These are phyloP conservation scores for Parus major DNA, from an alignment of 2,113 vertebrate genomes.

Conservation along the genomic window DNA sequence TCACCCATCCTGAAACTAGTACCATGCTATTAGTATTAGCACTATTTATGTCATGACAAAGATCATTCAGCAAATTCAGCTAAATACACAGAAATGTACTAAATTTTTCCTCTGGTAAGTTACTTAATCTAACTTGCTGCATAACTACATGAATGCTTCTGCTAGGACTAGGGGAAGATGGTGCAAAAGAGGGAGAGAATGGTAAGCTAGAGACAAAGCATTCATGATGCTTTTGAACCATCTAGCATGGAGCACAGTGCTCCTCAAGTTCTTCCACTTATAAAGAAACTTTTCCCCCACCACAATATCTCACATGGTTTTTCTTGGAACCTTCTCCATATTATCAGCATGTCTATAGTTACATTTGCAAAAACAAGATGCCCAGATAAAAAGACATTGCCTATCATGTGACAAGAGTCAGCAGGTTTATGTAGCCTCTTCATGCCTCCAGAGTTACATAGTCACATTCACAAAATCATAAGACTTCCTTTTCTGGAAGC, in stretches of 20 bases:
- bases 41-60: background rate
- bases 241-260: background rate
- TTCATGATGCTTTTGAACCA: background rate
- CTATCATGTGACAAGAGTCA: background rate
- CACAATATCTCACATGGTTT: background rate
- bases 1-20: background rate
- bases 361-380: background rate
- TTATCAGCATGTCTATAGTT: background rate
- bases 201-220: background rate
- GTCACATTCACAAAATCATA: background rate
- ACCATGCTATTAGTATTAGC: background rate
- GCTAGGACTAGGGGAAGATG: background rate
- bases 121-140: background rate
- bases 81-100: background rate
- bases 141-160: background rate
- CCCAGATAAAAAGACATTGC: background rate
- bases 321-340: background rate
- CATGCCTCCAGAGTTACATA: background rate
- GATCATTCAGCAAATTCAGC: background rate
- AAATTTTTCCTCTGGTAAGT: background rate
- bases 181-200: background rate
- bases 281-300: background rate
- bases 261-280: background rate
- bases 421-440: background rate
- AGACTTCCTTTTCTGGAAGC: background rate